Evolutionary conservation across 1,140 invertebrate species (phyloP).

Genomic region (Ericerus pela): DNA sequence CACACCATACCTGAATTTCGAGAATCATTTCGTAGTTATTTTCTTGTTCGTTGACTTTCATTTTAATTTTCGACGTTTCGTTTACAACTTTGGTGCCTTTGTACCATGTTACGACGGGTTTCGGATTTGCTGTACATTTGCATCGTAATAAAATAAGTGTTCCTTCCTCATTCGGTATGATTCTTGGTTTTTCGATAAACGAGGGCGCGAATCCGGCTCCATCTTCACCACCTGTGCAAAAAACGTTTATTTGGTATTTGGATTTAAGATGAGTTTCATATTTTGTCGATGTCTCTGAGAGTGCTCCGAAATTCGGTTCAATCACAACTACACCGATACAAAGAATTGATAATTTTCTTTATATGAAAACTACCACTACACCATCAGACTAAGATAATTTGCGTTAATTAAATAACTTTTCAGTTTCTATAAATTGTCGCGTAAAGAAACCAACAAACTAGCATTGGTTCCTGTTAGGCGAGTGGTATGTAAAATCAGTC

Average conservation of each 20-base stretch:
- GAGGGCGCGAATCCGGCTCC: slow-evolving; percentile 80
- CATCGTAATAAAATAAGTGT: slow-evolving; percentile 92
- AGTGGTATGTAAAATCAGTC: no score
- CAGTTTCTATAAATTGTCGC: no score
- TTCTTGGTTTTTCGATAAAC: slow-evolving; percentile 90
- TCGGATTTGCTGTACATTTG: slow-evolving; percentile 82
- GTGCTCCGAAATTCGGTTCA: no score
- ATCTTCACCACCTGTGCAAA: slow-evolving; percentile 67
- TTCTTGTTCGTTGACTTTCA: slow-evolving; percentile 57
- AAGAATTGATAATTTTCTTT: no score
- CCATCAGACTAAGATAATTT: no score
- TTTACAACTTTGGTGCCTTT: slow-evolving; percentile 70
- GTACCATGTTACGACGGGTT: slow-evolving; percentile 78
- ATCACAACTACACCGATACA: no score
- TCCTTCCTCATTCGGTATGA: slow-evolving; percentile 91
- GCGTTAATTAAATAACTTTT: no score
- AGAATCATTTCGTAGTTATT: slow-evolving; percentile 80
- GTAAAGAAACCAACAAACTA: no score
- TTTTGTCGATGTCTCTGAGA: no score
- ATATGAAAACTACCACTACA: no score
- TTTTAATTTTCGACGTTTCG: slow-evolving; percentile 71
- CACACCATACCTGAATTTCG: slow-evolving; percentile 59
- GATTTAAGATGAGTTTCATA: no score
- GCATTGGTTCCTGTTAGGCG: no score
- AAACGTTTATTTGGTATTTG: slow-evolving; percentile 24